phyloP scores from a whole-genome alignment of 2,888 invertebrate genomes.

The Ormyrus rosae region DNA sequence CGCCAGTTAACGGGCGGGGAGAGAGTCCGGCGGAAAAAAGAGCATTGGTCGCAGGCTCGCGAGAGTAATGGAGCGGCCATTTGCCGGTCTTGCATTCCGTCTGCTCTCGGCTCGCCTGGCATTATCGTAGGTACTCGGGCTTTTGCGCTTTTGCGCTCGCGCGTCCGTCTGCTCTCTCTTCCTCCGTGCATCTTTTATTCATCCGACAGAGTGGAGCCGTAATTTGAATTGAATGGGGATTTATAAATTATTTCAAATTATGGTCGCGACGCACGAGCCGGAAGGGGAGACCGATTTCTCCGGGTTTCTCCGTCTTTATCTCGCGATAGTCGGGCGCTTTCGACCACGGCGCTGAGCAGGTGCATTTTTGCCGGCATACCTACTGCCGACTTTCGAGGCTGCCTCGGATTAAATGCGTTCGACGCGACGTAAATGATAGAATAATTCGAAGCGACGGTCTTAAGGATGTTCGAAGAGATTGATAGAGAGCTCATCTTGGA shows the following conservation, averaged over 20 bases:
- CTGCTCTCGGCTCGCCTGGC: neutral
- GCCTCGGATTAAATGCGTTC: no score
- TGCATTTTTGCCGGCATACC: constrained; percentile 48
- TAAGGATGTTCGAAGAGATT: no score
- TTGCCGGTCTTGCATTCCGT: constrained; percentile 15
- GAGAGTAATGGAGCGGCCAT: constrained; percentile 14
- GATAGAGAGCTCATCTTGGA: no score
- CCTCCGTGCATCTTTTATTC: constrained; percentile 74
- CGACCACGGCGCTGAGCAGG: constrained; percentile 51
- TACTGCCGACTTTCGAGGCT: neutral
- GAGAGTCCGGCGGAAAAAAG: constrained; percentile 12
- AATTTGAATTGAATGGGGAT: constrained; percentile 76
- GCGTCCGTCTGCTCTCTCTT: constrained; percentile 22
- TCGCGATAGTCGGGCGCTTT: neutral
- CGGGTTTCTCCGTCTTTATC: neutral
- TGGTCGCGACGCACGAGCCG: constrained; percentile 70
- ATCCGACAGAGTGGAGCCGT: constrained; percentile 76
- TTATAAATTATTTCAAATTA: constrained; percentile 76
- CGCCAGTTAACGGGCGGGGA: neutral
- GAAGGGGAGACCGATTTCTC: constrained; percentile 21
- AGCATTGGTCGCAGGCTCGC: neutral
- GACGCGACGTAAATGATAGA: no score
- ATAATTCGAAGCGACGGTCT: no score
- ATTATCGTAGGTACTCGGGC: neutral
- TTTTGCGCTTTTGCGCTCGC: constrained; percentile 7